These are phyloP conservation scores for Calosoma granatense DNA, from an alignment of 1,140 invertebrate species.

Conservation along the genomic window DNA sequence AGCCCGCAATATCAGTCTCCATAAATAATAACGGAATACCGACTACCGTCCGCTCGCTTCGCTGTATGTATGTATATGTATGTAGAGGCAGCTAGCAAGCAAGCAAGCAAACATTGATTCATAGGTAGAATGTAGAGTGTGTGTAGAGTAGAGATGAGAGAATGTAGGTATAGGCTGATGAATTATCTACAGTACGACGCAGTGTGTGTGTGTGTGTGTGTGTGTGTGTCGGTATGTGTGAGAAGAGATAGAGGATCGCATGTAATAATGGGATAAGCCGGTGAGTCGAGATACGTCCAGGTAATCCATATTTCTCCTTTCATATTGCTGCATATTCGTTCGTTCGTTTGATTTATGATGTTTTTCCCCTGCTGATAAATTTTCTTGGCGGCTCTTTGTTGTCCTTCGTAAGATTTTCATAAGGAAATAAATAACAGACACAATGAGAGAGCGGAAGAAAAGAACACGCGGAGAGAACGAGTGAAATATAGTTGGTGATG, in stretches of 20 bases:
- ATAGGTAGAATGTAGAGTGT: no score
- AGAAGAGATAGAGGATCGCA: no score
- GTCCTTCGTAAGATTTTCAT: neutral
- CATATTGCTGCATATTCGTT: neutral
- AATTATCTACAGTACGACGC: no score
- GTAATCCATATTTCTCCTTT: neutral
- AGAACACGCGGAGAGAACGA: neutral
- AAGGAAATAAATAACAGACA: neutral
- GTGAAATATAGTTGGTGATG: neutral
- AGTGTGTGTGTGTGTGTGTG: no score
- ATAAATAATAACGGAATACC: neutral
- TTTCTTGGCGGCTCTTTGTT: neutral
- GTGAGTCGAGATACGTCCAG: neutral
- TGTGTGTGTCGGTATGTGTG: neutral
- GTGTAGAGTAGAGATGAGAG: no score
- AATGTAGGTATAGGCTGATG: no score
- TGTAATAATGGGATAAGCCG: neutral
- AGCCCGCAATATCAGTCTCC: neutral
- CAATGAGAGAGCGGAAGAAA: neutral
- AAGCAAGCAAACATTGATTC: no score
- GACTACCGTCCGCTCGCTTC: no score
- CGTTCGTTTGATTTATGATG: neutral
- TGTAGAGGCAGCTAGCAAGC: no score
- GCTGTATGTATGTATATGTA: neutral
- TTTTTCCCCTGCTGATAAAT: neutral